Evolutionary conservation across 1,140 invertebrate genomes (phyloP), one percentile per base, ranked within the genome.

Genomic region (Drosophila ercepeae): DNA sequence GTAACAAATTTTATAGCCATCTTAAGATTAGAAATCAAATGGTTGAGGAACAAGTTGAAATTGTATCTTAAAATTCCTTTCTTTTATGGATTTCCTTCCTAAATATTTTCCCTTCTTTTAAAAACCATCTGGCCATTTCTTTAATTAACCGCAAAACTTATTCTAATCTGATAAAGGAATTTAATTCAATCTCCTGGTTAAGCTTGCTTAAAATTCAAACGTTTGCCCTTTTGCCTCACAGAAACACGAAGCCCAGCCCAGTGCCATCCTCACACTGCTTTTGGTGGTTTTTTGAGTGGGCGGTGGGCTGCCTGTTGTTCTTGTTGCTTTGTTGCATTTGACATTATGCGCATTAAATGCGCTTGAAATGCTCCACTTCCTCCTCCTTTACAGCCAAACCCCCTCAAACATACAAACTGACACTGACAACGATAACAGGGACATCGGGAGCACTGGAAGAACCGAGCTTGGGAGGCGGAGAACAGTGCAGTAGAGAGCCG

Each of bases 321-420:
- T 57, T 50, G 51, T 75, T 53, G 72, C 50, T 48, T 71, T 55
- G 59, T 75, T 53, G 65, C 53, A 64, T 74, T 64, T 81, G 77
- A 79, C 72, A 76, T 81, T 81, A 79, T 81, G 71, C 58, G 76
- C 76, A 79, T 79, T 81, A 81, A 81, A 58, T 79, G 76, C 77
- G 71, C 76, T 75, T 61, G 54, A 53, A 76, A 81, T 64, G 76
- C 70, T 69, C 41, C 63, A 60, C 14, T 42, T 65, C 50, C 55
- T 58, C 29, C 51, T 39, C 4, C 44, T 1, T n/a, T n/a, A n/a
- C n/a, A n/a, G n/a, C n/a, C 34, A n/a, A 11, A 13, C 29, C 29
- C 29, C 29, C 6, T 8, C 6, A 7, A 14, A 39, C 2, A 48
- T 45, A 34, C 36, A 34, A 53, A 60, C 54, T 60, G 60, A 27